These are phyloP conservation scores for Drosophila parvula DNA, from an alignment of 1,140 invertebrate species.

Conservation along the genomic window DNA sequence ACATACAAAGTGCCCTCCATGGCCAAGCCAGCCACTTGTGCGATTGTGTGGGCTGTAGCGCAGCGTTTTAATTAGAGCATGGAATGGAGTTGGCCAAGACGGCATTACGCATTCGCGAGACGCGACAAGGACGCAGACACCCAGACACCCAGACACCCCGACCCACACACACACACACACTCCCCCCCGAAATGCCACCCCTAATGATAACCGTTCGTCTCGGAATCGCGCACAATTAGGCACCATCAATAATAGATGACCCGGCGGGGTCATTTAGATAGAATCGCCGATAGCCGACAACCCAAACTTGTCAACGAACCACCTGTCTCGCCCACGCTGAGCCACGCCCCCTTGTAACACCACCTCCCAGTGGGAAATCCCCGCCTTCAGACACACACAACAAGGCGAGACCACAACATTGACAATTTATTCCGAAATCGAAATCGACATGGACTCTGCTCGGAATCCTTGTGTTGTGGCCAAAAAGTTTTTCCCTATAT, in stretches of 20 bases:
- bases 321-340: slow-evolving; percentile 13
- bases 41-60: slow-evolving; percentile 23
- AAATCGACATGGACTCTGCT: slow-evolving; percentile 14
- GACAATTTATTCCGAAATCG: slow-evolving; percentile 41
- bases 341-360: slow-evolving; percentile 25
- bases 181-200: slow-evolving; percentile 5
- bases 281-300: slow-evolving; percentile 38
- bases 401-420: slow-evolving; percentile 7
- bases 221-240: slow-evolving; percentile 41
- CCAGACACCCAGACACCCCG: slow-evolving; percentile 1
- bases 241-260: slow-evolving; percentile 56
- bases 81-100: slow-evolving; percentile 19
- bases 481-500: slow-evolving; percentile 12
- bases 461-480: slow-evolving; percentile 35
- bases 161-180: neutral
- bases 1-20: slow-evolving; percentile 61
- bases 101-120: slow-evolving; percentile 12
- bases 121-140: slow-evolving; percentile 3
- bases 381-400: slow-evolving; percentile 13
- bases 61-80: slow-evolving; percentile 48
- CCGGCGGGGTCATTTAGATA: slow-evolving; percentile 53
- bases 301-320: slow-evolving; percentile 34
- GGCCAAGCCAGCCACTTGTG: slow-evolving; percentile 3
- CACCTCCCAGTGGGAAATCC: slow-evolving; percentile 35
- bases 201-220: slow-evolving; percentile 35